phyloP scores from a whole-genome alignment of 1,140 invertebrate genomes.

The Sinonovacula constricta region DNA sequence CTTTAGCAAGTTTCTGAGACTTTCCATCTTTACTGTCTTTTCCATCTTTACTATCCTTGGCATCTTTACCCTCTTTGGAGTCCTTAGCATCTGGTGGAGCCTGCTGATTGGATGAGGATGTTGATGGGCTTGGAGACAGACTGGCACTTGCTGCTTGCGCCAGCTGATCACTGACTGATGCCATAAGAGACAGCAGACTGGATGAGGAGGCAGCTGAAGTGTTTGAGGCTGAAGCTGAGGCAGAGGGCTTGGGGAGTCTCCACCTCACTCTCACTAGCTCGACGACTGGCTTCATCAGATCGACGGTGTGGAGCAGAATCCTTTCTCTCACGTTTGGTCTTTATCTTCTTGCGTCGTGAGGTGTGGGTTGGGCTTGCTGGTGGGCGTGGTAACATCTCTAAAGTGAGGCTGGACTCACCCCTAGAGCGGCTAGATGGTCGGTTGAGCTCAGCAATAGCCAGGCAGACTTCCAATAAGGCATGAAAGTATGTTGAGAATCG shows the following conservation, averaged over 20 bases:
- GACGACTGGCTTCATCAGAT: slow-evolving; percentile 45
- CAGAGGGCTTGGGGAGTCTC: too few relatives aligned
- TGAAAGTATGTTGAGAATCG: slow-evolving; percentile 77
- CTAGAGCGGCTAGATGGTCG: slow-evolving; percentile 43
- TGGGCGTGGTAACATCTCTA: slow-evolving; percentile 53
- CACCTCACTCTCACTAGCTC: slow-evolving; percentile 65
- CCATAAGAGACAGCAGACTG: slow-evolving; percentile 26
- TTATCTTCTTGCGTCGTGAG: slow-evolving; percentile 76
- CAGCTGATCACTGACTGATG: slow-evolving; percentile 27
- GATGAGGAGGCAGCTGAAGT: slow-evolving; percentile 42
- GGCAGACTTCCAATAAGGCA: slow-evolving; percentile 73
- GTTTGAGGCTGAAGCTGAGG: slow-evolving; percentile 34
- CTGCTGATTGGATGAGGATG: slow-evolving; percentile 26
- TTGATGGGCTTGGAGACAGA: slow-evolving; percentile 34
- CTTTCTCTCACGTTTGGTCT: slow-evolving; percentile 73
- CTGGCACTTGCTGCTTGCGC: slow-evolving; percentile 24
- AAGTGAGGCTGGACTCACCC: slow-evolving; percentile 25
- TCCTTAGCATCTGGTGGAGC: too few relatives aligned
- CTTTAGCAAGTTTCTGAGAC: slow-evolving; percentile 56
- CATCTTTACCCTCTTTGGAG: background rate
- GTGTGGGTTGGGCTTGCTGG: slow-evolving; percentile 61
- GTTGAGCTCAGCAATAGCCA: slow-evolving; percentile 76
- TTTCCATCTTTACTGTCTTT: slow-evolving; percentile 9
- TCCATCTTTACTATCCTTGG: slow-evolving; percentile 30
- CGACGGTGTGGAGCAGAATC: slow-evolving; percentile 54